A percentile compares a stretch with the other conserved stretches of the same genome.
Evolutionary conservation across 2,888 invertebrate species (phyloP).

Genomic region (Hypsopygia costalis): DNA sequence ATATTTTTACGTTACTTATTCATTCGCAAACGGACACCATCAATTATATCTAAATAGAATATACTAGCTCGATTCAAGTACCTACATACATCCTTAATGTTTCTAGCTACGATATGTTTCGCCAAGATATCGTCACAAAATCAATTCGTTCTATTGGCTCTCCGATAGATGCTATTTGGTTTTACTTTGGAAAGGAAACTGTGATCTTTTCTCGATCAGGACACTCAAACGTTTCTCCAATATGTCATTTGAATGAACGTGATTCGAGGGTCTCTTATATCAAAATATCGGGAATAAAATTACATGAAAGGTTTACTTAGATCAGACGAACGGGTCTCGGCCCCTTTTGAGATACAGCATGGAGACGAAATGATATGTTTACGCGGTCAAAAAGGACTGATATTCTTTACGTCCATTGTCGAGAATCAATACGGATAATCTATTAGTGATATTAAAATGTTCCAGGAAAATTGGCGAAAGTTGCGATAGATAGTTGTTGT

Average conservation of each 20-base stretch:
- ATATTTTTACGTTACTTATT: too few relatives aligned
- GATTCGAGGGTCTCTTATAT: slow-evolving; percentile 61
- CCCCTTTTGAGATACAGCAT: slow-evolving; percentile 53
- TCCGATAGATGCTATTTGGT: slow-evolving; percentile 54
- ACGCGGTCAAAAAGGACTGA: slow-evolving; percentile 58
- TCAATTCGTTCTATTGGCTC: slow-evolving; percentile 57
- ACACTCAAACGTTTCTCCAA: slow-evolving; percentile 65
- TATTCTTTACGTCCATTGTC: slow-evolving; percentile 46
- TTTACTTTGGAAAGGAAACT: slow-evolving; percentile 57
- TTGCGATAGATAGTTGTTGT: slow-evolving; percentile 39
- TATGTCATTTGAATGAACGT: slow-evolving; percentile 73
- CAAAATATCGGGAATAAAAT: slow-evolving; percentile 69
- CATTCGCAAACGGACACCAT: too few relatives aligned
- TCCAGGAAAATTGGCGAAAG: slow-evolving; percentile 34
- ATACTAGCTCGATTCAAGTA: too few relatives aligned
- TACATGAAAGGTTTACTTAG: slow-evolving; percentile 73
- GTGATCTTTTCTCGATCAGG: slow-evolving; percentile 53
- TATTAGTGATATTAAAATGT: slow-evolving; percentile 71
- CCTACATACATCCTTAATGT: too few relatives aligned
- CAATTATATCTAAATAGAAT: too few relatives aligned
- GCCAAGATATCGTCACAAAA: slow-evolving; percentile 32
- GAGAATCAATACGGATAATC: slow-evolving; percentile 66
- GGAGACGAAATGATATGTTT: slow-evolving; percentile 54
- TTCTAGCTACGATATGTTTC: too few relatives aligned
- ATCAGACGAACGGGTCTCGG: slow-evolving; percentile 51